These are phyloP conservation scores for Callipepla californica DNA, from an alignment of 2,113 vertebrate genomes.

Conservation along the genomic window DNA sequence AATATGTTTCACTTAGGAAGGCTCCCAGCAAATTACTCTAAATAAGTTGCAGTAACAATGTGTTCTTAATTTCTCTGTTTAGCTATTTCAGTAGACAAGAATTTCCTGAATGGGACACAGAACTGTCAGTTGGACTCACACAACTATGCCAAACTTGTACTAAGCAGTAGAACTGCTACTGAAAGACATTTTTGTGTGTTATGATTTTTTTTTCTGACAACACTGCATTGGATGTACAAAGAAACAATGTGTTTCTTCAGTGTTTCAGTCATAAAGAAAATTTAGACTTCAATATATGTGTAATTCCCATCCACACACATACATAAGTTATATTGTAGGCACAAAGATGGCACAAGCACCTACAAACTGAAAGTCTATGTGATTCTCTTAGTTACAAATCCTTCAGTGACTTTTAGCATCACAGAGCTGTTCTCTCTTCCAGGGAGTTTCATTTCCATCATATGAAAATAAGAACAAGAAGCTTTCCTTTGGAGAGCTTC, in stretches of 20 bases:
- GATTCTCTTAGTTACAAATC: neutral
- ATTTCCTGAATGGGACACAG: neutral
- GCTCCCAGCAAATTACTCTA: neutral
- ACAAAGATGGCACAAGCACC: neutral
- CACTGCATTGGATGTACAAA: neutral
- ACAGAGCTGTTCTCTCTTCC: neutral
- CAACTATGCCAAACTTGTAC: neutral
- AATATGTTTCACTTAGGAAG: neutral
- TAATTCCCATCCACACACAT: neutral
- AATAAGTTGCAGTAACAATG: neutral
- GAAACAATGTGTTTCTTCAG: neutral
- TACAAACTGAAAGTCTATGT: neutral
- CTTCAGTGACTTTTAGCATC: neutral
- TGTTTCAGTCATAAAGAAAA: neutral
- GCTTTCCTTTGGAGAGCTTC: neutral
- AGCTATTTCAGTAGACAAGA: neutral
- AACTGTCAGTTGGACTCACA: neutral
- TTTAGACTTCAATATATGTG: neutral
- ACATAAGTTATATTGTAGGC: neutral
- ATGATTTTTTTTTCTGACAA: neutral
- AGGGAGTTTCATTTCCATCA: neutral
- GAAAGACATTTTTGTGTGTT: neutral
- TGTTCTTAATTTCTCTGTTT: neutral
- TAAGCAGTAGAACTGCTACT: neutral
- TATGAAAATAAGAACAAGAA: neutral